A percentile compares a stretch with the other conserved stretches of the same genome.
phyloP scores from a whole-genome alignment of 2,888 invertebrate genomes.

The Catocala fraxini region DNA sequence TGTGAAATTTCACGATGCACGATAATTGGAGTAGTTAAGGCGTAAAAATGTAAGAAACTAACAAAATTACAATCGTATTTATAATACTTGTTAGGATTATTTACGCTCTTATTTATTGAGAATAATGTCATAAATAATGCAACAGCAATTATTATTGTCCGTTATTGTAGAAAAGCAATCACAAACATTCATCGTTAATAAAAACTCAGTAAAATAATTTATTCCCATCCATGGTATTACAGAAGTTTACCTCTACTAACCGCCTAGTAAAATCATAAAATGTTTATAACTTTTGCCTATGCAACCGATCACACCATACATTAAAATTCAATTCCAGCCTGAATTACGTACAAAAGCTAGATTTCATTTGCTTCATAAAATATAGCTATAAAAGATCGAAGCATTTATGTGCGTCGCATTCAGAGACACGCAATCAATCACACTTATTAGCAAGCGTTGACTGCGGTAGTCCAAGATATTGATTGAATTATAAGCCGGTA shows the following conservation, averaged over 20 bases:
- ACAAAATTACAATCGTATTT: too few species aligned
- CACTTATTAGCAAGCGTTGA: slow-evolving; percentile 28
- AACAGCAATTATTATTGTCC: too few species aligned
- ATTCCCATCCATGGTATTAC: not conserved
- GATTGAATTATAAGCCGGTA: slow-evolving; percentile 14
- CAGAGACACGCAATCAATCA: slow-evolving; percentile 53
- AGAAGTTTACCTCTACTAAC: not conserved
- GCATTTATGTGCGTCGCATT: slow-evolving; percentile 35
- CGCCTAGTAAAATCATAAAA: slow-evolving; percentile 22
- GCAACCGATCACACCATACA: slow-evolving; percentile 32
- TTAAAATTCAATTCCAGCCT: slow-evolving; percentile 43
- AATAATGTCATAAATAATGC: too few species aligned
- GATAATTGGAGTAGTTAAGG: too few species aligned
- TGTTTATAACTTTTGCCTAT: slow-evolving; percentile 35
- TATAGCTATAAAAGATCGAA: slow-evolving; percentile 35
- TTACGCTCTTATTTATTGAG: too few species aligned
- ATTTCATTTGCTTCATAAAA: slow-evolving; percentile 43
- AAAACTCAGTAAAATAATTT: not conserved
- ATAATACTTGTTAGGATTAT: too few species aligned
- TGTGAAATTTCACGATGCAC: too few species aligned
- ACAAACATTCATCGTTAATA: too few species aligned
- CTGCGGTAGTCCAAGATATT: slow-evolving; percentile 23
- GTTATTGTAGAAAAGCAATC: too few species aligned
- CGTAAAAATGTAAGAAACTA: too few species aligned
- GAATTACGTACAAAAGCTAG: slow-evolving; percentile 37